Evolutionary conservation across 2,888 invertebrate species (phyloP), one percentile per base, ranked within the genome.

Genomic region (Caenorhabditis plicata): DNA sequence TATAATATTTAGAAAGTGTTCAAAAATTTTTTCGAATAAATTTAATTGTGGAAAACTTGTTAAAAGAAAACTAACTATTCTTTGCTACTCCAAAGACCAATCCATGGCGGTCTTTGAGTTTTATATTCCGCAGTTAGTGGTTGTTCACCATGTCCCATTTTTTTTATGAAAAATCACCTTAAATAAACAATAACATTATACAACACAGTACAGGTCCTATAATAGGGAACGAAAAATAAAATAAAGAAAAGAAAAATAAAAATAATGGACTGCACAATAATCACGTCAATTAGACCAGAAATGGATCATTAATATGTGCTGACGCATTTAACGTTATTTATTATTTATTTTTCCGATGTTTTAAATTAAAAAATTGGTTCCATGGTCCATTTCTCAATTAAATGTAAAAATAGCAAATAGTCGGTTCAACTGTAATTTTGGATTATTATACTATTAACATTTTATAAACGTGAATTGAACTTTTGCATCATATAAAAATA

Each of bases 51-150:
- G 13, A 7, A 27, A 13, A 27, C 29, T 27, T 27, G 7, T 25
- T 17, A 25, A 25, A 41, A 41, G 22, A 25, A 23, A 31, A 50
- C 71, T 51, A n/a, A 77, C 76, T 76, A 74, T 64, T 73, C 65
- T 32, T 72, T 62, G 27, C 57, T 50, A 32, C 71, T 74, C 66
- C 72, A 75, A 20, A 73, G 45, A 19, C 77, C 74, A 36, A 75
- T 58, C 77, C 77, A 77, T 25, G 71, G 73, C 15, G 77, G 75
- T 31, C 73, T 55, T 58, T 73, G 71, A 15, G 64, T 67, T 33
- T 64, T 74, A 54, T 77, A 77, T 20, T 65, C 64, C 25, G 74
- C 68, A n/a, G 51, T 58, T 17, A 75, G 52, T 46, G 69, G 71
- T 35, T 73, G 74, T 39, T 64, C 66, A 51, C 71, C 74, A 58